Conservation (phyloP, 2,888 invertebrate genomes). For the Nymphalis polychloros region DNA sequence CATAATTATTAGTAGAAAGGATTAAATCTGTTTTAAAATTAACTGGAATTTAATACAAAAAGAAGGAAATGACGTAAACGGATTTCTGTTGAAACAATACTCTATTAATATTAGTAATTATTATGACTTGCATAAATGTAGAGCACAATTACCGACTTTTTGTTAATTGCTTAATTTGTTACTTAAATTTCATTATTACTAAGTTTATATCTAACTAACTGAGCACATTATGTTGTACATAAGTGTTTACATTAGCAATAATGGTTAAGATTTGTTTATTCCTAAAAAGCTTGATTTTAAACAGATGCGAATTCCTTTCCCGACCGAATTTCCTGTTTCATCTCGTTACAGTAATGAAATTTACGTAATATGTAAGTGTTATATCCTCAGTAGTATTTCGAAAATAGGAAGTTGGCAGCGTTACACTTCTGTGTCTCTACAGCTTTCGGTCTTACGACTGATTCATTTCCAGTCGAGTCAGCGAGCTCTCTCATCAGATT, state of each 20-base stretch:
- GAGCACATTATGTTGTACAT: too few species aligned
- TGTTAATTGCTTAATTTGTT: neutral
- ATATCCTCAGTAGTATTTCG: neutral
- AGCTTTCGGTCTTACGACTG: too few species aligned
- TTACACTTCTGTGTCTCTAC: too few species aligned
- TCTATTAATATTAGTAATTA: neutral
- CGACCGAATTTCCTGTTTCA: neutral
- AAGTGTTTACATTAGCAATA: neutral
- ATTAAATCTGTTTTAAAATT: constrained; percentile 22
- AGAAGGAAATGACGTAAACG: constrained; percentile 23
- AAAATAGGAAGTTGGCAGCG: neutral
- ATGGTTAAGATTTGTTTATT: constrained; percentile 20
- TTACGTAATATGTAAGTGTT: neutral
- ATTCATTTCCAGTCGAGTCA: too few species aligned
- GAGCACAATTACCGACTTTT: neutral
- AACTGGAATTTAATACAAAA: constrained; percentile 20
- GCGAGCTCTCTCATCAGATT: too few species aligned
- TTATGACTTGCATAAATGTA: neutral
- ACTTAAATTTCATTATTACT: neutral
- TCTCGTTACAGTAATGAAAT: neutral
- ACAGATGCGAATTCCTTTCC: constrained; percentile 20
- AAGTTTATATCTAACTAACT: too few species aligned
- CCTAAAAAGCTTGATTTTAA: constrained; percentile 21
- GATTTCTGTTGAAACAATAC: constrained; percentile 7
- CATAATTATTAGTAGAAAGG: too few species aligned